Evolutionary conservation across 2,888 invertebrate species (phyloP).

Genomic region (Latrodectus hesperus): DNA sequence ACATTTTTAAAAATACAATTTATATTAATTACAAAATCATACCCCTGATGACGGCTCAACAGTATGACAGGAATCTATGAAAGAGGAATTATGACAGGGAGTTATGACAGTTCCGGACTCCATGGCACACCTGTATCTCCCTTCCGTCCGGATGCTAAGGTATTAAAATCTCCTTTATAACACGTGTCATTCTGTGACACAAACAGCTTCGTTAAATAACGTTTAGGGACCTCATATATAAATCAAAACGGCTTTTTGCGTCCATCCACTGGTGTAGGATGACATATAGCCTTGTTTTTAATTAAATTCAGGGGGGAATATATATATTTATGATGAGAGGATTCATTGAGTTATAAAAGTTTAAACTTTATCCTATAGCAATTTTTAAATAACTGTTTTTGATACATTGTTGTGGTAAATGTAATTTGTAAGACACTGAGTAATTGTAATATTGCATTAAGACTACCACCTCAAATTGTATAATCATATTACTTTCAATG

Average conservation of each 20-base stretch:
- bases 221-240: slow-evolving; percentile 42
- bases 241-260: background rate
- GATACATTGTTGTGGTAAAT: no score
- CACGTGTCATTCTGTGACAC: slow-evolving; percentile 55
- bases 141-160: slow-evolving; percentile 17
- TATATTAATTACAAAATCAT: background rate
- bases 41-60: background rate
- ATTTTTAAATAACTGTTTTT: no score
- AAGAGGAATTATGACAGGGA: slow-evolving; percentile 1
- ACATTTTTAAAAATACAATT: no score
- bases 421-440: no score
- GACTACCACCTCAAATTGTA: no score
- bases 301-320: background rate
- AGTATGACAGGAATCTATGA: background rate
- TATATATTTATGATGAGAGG: no score
- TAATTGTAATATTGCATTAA: no score
- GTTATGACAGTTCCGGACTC: slow-evolving; percentile 1
- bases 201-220: slow-evolving; percentile 49
- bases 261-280: background rate
- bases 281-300: background rate
- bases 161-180: slow-evolving; percentile 63
- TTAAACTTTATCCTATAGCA: no score
- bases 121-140: slow-evolving; percentile 26
- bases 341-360: no score
- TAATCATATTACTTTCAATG: no score